Conservation (phyloP, 1,140 invertebrate species). For the Archivesica marissinica region DNA sequence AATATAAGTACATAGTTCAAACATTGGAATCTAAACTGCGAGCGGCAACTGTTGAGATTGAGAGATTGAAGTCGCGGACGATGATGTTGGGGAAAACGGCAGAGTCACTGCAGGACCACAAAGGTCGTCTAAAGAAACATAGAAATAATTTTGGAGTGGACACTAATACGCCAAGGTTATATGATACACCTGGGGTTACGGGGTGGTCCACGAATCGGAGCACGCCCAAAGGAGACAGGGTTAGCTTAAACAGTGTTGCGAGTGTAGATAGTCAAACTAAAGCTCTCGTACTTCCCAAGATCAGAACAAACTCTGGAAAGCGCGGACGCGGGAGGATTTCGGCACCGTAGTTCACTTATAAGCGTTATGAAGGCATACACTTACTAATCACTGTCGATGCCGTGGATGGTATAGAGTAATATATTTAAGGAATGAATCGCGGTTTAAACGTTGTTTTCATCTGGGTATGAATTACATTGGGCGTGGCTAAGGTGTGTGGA, state of each 20-base stretch:
- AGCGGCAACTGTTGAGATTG: slow-evolving; percentile 35
- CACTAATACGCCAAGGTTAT: slow-evolving; percentile 6
- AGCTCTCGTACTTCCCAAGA: not conserved
- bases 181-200: not conserved
- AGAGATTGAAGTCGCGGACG: slow-evolving; percentile 22
- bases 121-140: slow-evolving; percentile 17
- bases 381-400: no score
- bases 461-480: no score
- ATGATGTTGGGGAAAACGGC: slow-evolving; percentile 47
- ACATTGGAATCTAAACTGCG: slow-evolving; percentile 33
- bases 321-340: not conserved
- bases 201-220: slow-evolving; percentile 38
- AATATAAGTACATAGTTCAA: slow-evolving; percentile 28
- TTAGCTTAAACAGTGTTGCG: slow-evolving; percentile 7
- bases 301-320: not conserved
- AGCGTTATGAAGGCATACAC: no score
- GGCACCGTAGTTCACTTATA: no score
- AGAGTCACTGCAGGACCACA: slow-evolving; percentile 45
- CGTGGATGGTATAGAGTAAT: no score
- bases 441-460: no score
- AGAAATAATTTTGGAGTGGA: slow-evolving; percentile 47
- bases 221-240: slow-evolving; percentile 2
- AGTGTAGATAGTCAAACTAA: slow-evolving; percentile 12
- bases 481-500: no score
- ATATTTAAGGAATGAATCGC: no score